phyloP scores from a whole-genome alignment of 2,888 invertebrate genomes.

The Harpalus rufipes region DNA sequence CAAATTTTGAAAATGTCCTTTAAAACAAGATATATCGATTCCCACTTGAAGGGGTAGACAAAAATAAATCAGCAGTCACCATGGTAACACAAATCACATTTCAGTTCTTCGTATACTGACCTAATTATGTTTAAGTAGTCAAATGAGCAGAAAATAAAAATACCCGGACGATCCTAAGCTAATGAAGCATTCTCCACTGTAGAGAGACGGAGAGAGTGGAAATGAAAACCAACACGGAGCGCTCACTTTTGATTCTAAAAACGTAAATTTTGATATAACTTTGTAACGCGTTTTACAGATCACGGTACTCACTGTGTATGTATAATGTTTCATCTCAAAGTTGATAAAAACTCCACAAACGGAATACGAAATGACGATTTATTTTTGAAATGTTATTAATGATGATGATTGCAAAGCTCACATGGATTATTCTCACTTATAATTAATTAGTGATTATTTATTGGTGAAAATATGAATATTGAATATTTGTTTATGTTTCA shows the following conservation, averaged over 20 bases:
- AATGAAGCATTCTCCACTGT: constrained; percentile 25
- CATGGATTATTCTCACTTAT: not conserved
- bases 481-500: constrained; percentile 15
- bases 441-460: constrained; percentile 13
- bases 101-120: constrained; percentile 47
- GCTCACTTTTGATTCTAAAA: constrained; percentile 14
- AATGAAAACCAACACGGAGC: too few species aligned
- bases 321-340: constrained; percentile 17
- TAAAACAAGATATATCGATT: constrained; percentile 22
- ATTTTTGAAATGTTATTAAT: constrained; percentile 13
- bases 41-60: constrained; percentile 23
- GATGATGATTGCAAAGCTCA: not conserved
- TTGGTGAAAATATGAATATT: constrained; percentile 10
- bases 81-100: constrained; percentile 45
- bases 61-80: constrained; percentile 44
- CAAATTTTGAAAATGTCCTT: constrained; percentile 19
- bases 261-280: constrained; percentile 5
- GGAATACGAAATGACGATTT: constrained; percentile 8
- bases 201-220: too few species aligned
- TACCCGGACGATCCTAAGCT: not conserved
- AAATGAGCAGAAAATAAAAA: constrained; percentile 48
- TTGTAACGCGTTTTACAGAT: not conserved
- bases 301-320: too few species aligned
- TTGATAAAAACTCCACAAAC: constrained; percentile 34
- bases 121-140: constrained; percentile 47